phyloP scores from a whole-genome alignment of 2,888 invertebrate species.

The Idaea dimidiata region DNA sequence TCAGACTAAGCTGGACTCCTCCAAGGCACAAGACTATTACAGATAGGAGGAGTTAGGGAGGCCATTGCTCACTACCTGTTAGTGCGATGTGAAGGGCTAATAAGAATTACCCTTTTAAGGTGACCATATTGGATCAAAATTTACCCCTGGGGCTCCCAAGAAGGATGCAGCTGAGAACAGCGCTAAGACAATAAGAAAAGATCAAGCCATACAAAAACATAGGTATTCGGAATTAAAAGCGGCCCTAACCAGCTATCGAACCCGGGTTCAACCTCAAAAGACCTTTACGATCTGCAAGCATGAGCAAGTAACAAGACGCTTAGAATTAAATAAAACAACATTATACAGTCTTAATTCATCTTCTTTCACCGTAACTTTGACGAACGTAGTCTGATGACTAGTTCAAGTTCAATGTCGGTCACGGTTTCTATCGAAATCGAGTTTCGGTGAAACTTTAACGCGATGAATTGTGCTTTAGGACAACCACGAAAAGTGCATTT shows the following conservation, averaged over 20 bases:
- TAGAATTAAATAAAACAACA: not conserved
- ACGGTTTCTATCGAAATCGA: constrained; percentile 34
- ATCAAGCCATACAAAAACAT: not conserved
- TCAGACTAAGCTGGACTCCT: no score
- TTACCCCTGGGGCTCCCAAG: no score
- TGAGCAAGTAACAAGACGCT: not conserved
- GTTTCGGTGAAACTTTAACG: constrained; percentile 24
- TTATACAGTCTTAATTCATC: not conserved
- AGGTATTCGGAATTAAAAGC: not conserved
- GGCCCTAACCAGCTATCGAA: not conserved
- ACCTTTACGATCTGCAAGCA: not conserved
- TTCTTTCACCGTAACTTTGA: not conserved
- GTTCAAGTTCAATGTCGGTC: constrained; percentile 42
- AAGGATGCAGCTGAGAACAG: no score
- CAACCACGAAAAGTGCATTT: constrained; percentile 7
- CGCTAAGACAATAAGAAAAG: no score
- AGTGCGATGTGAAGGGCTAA: no score
- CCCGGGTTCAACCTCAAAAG: not conserved
- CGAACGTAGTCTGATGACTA: constrained; percentile 6
- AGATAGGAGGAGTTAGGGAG: no score
- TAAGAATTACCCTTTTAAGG: no score
- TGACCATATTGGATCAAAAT: no score
- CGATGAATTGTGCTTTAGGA: constrained; percentile 12
- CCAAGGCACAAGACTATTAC: no score
- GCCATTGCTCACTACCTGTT: no score